These are phyloP conservation scores for Ictalurus punctatus DNA, from an alignment of 2,113 vertebrate species.

Conservation along the genomic window DNA sequence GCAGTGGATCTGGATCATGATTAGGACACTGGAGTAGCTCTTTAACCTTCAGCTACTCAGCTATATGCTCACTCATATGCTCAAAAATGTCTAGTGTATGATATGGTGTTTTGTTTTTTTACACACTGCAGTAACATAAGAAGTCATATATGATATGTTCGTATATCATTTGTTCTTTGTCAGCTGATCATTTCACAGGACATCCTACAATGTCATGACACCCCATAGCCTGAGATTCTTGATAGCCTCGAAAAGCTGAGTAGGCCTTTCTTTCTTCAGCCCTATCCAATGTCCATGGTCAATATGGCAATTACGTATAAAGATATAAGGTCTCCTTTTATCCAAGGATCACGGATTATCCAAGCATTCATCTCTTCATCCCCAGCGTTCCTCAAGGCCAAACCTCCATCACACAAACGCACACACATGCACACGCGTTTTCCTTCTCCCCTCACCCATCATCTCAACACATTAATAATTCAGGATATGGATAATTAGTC, in stretches of 20 bases:
- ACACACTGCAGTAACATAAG: slow-evolving; percentile 5
- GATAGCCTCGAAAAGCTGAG: slow-evolving; percentile 23
- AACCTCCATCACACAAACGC: not conserved
- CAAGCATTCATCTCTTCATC: slow-evolving; percentile 12
- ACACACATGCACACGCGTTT: slow-evolving; percentile 8
- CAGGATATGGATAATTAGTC: slow-evolving; percentile 85
- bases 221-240: slow-evolving; percentile 16
- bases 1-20: not conserved
- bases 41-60: not conserved
- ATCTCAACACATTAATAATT: slow-evolving; percentile 92
- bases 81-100: not conserved
- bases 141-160: not conserved
- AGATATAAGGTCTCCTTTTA: slow-evolving; percentile 17
- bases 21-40: not conserved
- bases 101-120: not conserved
- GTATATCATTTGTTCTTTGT: not conserved
- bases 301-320: slow-evolving; percentile 39
- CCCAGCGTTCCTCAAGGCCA: slow-evolving; percentile 17
- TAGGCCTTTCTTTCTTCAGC: slow-evolving; percentile 17
- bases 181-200: slow-evolving; percentile 8
- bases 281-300: slow-evolving; percentile 34
- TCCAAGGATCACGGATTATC: not conserved
- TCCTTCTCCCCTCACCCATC: slow-evolving; percentile 46
- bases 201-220: not conserved
- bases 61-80: not conserved